These are phyloP conservation scores for Neopipo cinnamomea DNA, from an alignment of 2,113 vertebrate genomes.

Conservation along the genomic window DNA sequence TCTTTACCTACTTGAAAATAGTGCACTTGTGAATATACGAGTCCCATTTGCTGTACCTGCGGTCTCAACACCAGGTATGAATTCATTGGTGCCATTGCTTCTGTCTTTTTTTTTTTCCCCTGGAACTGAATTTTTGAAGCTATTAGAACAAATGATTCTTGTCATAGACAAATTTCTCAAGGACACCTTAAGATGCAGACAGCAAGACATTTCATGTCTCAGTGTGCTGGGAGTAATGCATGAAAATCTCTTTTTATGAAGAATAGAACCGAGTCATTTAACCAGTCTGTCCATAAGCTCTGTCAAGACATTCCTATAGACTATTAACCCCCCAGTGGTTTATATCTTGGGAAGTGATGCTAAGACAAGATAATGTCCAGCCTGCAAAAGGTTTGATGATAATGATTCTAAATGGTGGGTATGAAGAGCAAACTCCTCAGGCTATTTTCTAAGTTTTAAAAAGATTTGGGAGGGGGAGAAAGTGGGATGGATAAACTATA, in stretches of 20 bases:
- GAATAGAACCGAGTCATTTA: not conserved
- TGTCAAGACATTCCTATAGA: not conserved
- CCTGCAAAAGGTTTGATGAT: slow-evolving; percentile 26
- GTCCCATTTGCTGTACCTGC: not conserved
- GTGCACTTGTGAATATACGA: not conserved
- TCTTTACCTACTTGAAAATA: not conserved
- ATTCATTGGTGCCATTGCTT: not conserved
- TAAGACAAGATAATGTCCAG: slow-evolving; percentile 52
- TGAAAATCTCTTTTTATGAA: slow-evolving; percentile 39
- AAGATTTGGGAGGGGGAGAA: not conserved
- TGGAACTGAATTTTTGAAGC: not conserved
- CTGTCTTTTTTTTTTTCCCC: not conserved
- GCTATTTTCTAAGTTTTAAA: slow-evolving; percentile 25
- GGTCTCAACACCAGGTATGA: not conserved
- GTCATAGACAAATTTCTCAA: slow-evolving; percentile 11
- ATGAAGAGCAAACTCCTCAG: not conserved
- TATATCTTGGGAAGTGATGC: slow-evolving; percentile 45
- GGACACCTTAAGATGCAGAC: slow-evolving; percentile 4
- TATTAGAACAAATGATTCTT: not conserved
- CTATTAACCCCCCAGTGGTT: slow-evolving; percentile 54
- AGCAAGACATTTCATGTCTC: not conserved
- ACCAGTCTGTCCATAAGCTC: slow-evolving; percentile 16
- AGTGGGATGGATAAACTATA: not conserved
- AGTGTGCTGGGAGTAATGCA: slow-evolving; percentile 22
- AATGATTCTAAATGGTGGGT: slow-evolving; percentile 24